Conservation (phyloP, 2,113 vertebrate species). For the Chionodraco myersi region DNA sequence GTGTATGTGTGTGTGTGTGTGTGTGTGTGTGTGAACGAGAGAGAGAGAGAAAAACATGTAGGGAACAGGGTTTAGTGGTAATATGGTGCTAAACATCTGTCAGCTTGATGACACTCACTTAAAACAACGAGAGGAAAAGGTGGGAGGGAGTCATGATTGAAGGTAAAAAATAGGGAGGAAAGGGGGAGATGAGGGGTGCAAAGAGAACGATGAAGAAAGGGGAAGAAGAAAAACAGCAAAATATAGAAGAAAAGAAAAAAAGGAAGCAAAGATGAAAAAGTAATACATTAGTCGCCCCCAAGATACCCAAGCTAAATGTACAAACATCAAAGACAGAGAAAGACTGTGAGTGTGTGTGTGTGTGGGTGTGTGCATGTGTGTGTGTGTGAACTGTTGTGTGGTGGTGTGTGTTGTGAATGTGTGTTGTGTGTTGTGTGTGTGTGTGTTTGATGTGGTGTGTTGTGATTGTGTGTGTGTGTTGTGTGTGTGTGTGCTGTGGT, state of each 20-base stretch:
- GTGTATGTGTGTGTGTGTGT: conserved; percentile 33
- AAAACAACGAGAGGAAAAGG: conserved; percentile 54
- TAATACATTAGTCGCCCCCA: conserved; percentile 52
- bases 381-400: no score
- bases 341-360: conserved; percentile 6
- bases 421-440: conserved; percentile 10
- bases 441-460: conserved; percentile 12
- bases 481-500: conserved; percentile 11
- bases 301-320: conserved; percentile 64
- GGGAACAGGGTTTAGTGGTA: conserved; percentile 56
- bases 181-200: background rate
- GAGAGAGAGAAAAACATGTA: conserved; percentile 1
- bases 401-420: no score
- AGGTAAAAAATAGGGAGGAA: conserved; percentile 39
- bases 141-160: conserved; percentile 54
- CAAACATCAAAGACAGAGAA: conserved; percentile 70
- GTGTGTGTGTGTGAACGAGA: conserved; percentile 15
- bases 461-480: conserved; percentile 22
- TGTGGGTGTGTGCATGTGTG: conserved; percentile 35
- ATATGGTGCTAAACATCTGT: conserved; percentile 81
- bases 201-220: conserved; percentile 11
- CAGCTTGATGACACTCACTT: conserved; percentile 74
- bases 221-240: conserved; percentile 31
- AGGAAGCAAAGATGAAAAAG: conserved; percentile 29
- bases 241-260: conserved; percentile 28